These are phyloP conservation scores for Actinia tenebrosa DNA, from an alignment of 64 coral and sea anemone genomes.

Conservation along the genomic window DNA sequence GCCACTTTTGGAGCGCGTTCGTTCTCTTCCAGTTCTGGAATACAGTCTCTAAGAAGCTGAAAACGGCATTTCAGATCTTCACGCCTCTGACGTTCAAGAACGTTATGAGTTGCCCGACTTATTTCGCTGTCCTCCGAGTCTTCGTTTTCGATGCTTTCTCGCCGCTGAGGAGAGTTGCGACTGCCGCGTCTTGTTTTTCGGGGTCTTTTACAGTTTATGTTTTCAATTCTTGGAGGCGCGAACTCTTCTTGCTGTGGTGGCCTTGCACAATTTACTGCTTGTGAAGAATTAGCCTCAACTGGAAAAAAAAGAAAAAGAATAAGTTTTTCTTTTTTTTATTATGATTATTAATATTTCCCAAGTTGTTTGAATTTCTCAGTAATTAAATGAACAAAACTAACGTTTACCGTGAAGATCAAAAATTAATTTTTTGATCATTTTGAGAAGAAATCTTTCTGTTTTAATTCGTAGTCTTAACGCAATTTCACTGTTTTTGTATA, in stretches of 20 bases:
- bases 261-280: not conserved
- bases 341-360: not conserved
- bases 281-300: conserved; percentile 34
- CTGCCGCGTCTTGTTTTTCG: conserved; percentile 60
- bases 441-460: not conserved
- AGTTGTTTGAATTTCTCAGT: not conserved
- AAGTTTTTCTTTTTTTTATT: not conserved
- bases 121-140: conserved; percentile 96
- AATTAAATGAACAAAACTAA: not conserved
- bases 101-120: conserved; percentile 95
- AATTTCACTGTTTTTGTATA: not conserved
- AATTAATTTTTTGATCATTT: not conserved
- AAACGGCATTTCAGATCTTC: conserved; percentile 98
- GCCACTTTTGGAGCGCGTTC: conserved; percentile 95
- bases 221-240: conserved; percentile 53
- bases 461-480: not conserved
- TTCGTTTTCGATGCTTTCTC: conserved; percentile 63
- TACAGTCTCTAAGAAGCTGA: conserved; percentile 81
- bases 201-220: conserved; percentile 25
- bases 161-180: conserved; percentile 50
- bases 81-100: conserved; percentile 79
- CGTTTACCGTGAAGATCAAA: not conserved
- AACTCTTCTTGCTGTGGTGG: conserved; percentile 58
- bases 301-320: not conserved
- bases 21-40: conserved; percentile 91